Evolutionary conservation across 2,797 vertebrate genomes (phyloP).

Genomic region (Nyctibius grandis): DNA sequence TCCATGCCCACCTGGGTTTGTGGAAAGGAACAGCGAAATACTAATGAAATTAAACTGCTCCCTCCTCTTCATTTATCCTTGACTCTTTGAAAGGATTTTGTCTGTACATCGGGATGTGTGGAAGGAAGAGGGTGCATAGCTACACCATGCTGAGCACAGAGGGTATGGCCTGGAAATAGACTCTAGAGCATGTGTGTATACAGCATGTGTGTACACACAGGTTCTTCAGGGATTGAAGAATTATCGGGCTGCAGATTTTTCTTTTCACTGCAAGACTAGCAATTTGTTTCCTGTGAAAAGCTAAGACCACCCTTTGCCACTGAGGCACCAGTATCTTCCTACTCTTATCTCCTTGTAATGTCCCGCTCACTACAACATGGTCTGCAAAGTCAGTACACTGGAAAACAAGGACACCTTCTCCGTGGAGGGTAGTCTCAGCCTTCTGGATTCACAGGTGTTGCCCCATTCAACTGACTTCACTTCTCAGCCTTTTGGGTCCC

Average conservation of each 20-base stretch:
- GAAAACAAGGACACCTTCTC: background rate
- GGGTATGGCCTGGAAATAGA: background rate
- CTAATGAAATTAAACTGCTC: background rate
- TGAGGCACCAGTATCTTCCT: background rate
- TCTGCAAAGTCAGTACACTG: background rate
- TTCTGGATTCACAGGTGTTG: background rate
- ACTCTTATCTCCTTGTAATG: background rate
- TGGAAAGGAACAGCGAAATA: background rate
- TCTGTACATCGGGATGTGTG: no score
- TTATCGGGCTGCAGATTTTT: background rate
- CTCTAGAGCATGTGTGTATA: background rate
- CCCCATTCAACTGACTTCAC: background rate
- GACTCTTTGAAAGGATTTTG: background rate
- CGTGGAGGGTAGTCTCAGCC: background rate
- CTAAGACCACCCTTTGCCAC: background rate
- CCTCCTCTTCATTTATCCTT: background rate
- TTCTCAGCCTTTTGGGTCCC: background rate
- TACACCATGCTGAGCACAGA: background rate
- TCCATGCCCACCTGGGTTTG: background rate
- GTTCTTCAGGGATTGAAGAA: background rate
- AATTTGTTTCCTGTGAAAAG: background rate
- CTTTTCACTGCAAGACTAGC: background rate
- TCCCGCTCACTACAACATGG: background rate
- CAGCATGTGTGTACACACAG: background rate
- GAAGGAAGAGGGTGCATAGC: background rate